These are phyloP conservation scores for Corythoichthys haematopterus DNA, from an alignment of 2,113 vertebrate genomes.

Conservation along the genomic window DNA sequence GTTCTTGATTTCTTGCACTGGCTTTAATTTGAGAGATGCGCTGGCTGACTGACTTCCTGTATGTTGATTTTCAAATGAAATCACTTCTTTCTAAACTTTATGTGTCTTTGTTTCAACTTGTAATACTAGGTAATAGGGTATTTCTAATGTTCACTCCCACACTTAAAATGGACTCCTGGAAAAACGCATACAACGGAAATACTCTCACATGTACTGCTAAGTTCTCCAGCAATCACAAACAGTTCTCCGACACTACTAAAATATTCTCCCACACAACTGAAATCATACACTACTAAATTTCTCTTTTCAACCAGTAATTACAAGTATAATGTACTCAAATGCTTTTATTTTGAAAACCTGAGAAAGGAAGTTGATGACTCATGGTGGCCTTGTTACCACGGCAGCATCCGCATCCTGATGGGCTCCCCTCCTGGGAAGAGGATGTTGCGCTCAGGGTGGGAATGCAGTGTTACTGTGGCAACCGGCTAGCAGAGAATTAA, in stretches of 20 bases:
- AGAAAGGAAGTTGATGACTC: not conserved
- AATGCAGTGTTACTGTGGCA: slow-evolving; percentile 56
- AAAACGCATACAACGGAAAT: too few species aligned
- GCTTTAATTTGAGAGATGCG: not conserved
- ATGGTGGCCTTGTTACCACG: not conserved
- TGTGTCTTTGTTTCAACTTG: not conserved
- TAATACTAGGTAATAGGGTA: not conserved
- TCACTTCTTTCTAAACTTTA: not conserved
- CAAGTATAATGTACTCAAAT: too few species aligned
- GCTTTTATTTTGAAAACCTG: not conserved
- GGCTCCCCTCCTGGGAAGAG: slow-evolving; percentile 20
- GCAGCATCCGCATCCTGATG: not conserved
- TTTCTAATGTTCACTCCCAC: too few species aligned
- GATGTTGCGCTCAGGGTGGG: slow-evolving; percentile 41
- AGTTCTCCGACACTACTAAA: too few species aligned
- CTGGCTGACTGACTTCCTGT: not conserved
- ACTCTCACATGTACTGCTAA: too few species aligned
- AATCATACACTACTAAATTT: too few species aligned
- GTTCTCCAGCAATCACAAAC: too few species aligned
- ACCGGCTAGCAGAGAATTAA: slow-evolving; percentile 32
- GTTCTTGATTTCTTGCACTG: not conserved
- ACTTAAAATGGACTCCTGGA: too few species aligned
- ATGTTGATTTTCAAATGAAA: not conserved
- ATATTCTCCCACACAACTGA: too few species aligned
- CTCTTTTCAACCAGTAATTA: too few species aligned